These are phyloP conservation scores for Bradypodion ventrale DNA, from an alignment of 2,797 vertebrate genomes.

Conservation along the genomic window DNA sequence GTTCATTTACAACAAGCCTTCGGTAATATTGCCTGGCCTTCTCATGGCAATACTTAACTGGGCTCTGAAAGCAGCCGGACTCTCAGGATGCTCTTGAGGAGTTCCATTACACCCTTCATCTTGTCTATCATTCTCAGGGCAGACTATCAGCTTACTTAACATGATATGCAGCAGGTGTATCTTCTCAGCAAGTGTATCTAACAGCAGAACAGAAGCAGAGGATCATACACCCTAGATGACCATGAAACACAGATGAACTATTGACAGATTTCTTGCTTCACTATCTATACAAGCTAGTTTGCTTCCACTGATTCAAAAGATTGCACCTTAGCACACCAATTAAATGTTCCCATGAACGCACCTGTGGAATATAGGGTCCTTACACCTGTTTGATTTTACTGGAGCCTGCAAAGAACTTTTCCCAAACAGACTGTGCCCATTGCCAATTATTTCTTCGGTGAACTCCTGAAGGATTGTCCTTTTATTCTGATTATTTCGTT, in stretches of 20 bases:
- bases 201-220: not conserved
- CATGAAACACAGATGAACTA: not conserved
- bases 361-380: not conserved
- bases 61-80: not conserved
- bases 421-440: not conserved
- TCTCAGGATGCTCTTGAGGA: not conserved
- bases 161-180: not conserved
- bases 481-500: slow-evolving; percentile 48
- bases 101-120: not conserved
- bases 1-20: slow-evolving; percentile 29
- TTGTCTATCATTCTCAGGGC: not conserved
- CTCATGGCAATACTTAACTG: not conserved
- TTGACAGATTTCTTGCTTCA: slow-evolving; percentile 16
- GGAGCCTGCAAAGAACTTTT: not conserved
- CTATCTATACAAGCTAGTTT: not conserved
- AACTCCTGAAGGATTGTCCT: slow-evolving; percentile 40
- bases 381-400: not conserved
- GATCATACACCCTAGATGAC: not conserved
- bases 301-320: not conserved
- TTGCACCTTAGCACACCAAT: not conserved
- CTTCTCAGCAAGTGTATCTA: not conserved
- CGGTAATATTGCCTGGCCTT: slow-evolving; percentile 42
- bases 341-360: not conserved
- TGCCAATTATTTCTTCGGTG: slow-evolving; percentile 60
- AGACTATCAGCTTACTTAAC: not conserved